Base-by-base conservation (phyloP, 92 coral and sea anemone species). In the Porites evermanni region DNA sequence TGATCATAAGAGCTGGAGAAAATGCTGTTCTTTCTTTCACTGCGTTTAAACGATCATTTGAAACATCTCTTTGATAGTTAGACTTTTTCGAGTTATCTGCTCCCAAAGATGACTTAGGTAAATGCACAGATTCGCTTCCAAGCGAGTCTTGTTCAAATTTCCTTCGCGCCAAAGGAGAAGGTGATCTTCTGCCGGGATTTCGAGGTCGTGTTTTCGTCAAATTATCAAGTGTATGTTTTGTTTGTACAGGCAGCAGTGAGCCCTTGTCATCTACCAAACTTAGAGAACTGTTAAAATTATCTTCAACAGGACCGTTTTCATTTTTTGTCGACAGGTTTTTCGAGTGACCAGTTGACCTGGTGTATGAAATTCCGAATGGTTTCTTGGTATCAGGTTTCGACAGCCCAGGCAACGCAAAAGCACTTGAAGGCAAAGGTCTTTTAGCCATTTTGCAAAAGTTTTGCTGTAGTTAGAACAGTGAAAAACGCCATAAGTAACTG, bases 201-300 rank as follows among this genome's bases (percentile, higher is more conserved):
- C 90, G 93, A 75, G 98, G 95, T 66, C 98, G 85, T 23, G 91
- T 58, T 80, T 94, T 94, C 75, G 98, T 94, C 77, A 93, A 91
- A 80, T 94, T 95, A 19, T 86, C 88, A 21, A 94, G 87, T 11
- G 88, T 78, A 32, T 76, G 86, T 32, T 79, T 74, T 68, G 69
- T 50, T 84, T 80, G 44, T 67, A 90, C 90, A 21, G 98, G 89
- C 60, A 94, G 74, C 63, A 94, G 74, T 16, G 86, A 85, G 3
- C 95, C 94, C 12, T 66, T 16, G n/a, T 78, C 81, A 69, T 94
- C 95, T 53, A 90, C 85, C 21, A 92, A 83, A 85, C 89, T 83
- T 56, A 90, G 75, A 11, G 90, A 82, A 67, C 72, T 88, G 16
- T 81, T 64, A 44, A 58, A 81, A 72, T 81, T 68, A 47, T 69